Evolutionary conservation across 2,113 vertebrate genomes (phyloP).

Genomic region (Campylomormyrus numenius): DNA sequence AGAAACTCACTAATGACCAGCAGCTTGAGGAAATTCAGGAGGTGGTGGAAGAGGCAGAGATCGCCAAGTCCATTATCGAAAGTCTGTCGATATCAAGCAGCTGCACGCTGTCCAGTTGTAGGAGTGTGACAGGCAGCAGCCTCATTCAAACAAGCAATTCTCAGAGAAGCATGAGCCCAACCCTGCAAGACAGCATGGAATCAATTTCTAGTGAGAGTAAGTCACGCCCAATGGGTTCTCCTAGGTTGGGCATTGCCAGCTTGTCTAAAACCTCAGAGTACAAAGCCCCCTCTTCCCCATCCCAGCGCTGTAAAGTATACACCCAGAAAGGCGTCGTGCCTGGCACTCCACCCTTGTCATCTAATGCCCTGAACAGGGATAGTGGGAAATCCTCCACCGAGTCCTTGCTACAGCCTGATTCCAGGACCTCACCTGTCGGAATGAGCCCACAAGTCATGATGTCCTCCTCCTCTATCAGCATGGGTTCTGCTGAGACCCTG

Average conservation of each 20-base stretch:
- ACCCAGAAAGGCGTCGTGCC: conserved; percentile 92
- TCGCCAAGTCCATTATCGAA: conserved; percentile 61
- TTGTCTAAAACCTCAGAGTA: conserved; percentile 90
- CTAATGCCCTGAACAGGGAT: conserved; percentile 66
- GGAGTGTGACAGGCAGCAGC: conserved; percentile 71
- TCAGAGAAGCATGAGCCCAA: conserved; percentile 64
- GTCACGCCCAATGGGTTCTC: conserved; percentile 82
- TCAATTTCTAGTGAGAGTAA: conserved; percentile 71
- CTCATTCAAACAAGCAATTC: conserved; percentile 54
- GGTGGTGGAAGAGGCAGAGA: conserved; percentile 66
- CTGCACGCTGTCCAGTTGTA: conserved; percentile 61
- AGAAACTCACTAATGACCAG: conserved; percentile 56
- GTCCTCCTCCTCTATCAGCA: conserved; percentile 64
- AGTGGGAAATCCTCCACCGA: conserved; percentile 65
- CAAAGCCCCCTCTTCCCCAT: conserved; percentile 79
- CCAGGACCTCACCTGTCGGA: conserved; percentile 82
- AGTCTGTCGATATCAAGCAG: conserved; percentile 56
- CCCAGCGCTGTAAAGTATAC: conserved; percentile 92
- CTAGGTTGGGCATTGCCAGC: conserved; percentile 85
- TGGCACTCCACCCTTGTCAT: conserved; percentile 61
- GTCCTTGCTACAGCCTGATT: conserved; percentile 65
- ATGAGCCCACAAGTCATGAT: conserved; percentile 83
- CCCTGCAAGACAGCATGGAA: conserved; percentile 74
- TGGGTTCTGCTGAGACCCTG: conserved; percentile 60
- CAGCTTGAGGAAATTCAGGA: conserved; percentile 67